Evolutionary conservation across 1,140 invertebrate genomes (phyloP), one percentile per base, ranked within the genome.

Genomic region (Dendrolimus punctatus): DNA sequence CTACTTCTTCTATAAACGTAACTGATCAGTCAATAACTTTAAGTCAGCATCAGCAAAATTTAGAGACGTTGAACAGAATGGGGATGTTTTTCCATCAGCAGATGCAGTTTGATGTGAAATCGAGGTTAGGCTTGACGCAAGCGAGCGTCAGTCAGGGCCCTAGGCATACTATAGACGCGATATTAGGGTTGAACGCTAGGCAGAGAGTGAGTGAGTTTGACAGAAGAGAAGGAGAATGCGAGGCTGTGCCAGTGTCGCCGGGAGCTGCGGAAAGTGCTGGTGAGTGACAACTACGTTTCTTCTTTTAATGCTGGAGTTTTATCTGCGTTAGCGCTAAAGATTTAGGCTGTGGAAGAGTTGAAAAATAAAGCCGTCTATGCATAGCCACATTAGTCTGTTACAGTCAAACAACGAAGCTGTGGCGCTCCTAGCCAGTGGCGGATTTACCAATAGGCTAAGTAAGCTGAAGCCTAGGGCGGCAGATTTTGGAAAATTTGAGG

Each of bases 11-110:
- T 1, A 80, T 82, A 36, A 82, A 85, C 39, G 79, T 83, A 8
- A 75, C 70, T 8, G 68, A 70, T 46, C 73, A 71, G 53, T 55
- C 62, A n/a, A 66, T 78, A 40, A 57, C 68, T 2, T 48, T 84
- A 43, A 63, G 72, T 0, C 79, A 81, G 53, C 79, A 82, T 46
- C 82, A 84, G 53, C 80, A 83, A 50, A 84, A 82, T 43, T 58
- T 85, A 51, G 82, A 85, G 57, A 83, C 82, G 23, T 53, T 85
- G 8, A 84, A 85, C 42, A 65, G 83, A 5, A 84, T 86, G 83
- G 83, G 83, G 4, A 83, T 86, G 80, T 84, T 86, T 57, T 83
- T 84, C 55, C 80, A 86, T 49, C 80, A 84, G 42, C 83, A 84
- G 58, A 83, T 84, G 75, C 79, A 84, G 59, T 78, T 83, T 51